These are phyloP conservation scores for Ormia ochracea DNA, from an alignment of 2,888 invertebrate genomes.

Conservation along the genomic window DNA sequence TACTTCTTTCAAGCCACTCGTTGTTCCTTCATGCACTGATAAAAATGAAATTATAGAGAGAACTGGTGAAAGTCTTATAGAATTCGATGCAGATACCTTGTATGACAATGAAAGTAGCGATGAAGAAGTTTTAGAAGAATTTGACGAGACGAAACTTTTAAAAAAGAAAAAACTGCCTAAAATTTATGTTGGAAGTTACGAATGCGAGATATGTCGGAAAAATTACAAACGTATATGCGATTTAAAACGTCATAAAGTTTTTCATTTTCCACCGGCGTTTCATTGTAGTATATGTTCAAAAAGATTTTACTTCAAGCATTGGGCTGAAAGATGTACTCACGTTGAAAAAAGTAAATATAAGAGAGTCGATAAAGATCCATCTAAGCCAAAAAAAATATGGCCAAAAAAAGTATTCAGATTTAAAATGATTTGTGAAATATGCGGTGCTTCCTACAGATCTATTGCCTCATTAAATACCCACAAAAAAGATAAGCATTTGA, in stretches of 20 bases:
- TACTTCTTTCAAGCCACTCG: background rate
- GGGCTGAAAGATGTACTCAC: slow-evolving; percentile 28
- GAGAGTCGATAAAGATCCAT: background rate
- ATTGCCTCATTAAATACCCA: slow-evolving; percentile 39
- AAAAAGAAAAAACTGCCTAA: background rate
- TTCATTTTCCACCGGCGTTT: slow-evolving; percentile 44
- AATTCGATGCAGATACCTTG: slow-evolving; percentile 47
- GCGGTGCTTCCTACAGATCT: slow-evolving; percentile 38
- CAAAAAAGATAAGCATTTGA: slow-evolving; percentile 51
- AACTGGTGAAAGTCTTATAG: slow-evolving; percentile 9
- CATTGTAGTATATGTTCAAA: slow-evolving; percentile 20
- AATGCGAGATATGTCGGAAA: slow-evolving; percentile 46
- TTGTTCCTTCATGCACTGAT: background rate
- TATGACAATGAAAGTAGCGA: slow-evolving; percentile 31
- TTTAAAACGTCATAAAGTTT: slow-evolving; percentile 31
- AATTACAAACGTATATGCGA: slow-evolving; percentile 31
- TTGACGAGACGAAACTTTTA: slow-evolving; percentile 8
- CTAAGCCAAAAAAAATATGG: background rate
- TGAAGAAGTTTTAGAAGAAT: slow-evolving; percentile 12
- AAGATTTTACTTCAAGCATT: slow-evolving; percentile 26
- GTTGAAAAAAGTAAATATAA: background rate
- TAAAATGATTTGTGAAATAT: slow-evolving; percentile 49
- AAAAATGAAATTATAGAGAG: background rate
- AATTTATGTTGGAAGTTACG: slow-evolving; percentile 4
- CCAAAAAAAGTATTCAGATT: slow-evolving; percentile 42